Evolutionary conservation across 1,140 invertebrate species (phyloP).

Genomic region (Caenorhabditis briggsae): DNA sequence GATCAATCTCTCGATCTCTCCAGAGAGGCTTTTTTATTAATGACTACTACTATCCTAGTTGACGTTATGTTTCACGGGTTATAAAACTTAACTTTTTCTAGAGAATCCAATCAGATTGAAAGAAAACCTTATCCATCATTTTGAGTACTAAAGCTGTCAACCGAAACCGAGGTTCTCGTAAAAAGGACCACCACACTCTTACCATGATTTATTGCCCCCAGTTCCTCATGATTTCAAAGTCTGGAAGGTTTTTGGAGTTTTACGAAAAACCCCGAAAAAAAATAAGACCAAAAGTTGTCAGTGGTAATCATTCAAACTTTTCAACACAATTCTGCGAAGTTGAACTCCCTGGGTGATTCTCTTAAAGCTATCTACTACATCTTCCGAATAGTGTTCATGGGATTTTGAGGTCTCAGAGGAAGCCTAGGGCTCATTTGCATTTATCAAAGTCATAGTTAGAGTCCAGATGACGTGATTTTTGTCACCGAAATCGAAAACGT

Average conservation of each 20-base stretch:
- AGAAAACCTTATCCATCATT: too few species aligned
- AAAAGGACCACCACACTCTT: too few species aligned
- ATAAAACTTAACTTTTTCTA: not conserved
- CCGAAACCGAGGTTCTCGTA: too few species aligned
- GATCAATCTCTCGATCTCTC: constrained; percentile 34
- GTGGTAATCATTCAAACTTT: constrained; percentile 42
- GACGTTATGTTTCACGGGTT: not conserved
- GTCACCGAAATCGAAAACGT: too few species aligned
- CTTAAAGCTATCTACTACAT: not conserved
- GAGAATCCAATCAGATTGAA: constrained; percentile 16
- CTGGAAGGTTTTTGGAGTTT: not conserved
- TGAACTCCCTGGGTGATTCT: constrained; percentile 39
- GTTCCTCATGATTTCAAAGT: not conserved
- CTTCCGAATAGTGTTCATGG: not conserved
- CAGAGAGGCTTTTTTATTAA: constrained; percentile 39
- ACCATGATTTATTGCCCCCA: constrained; percentile 10
- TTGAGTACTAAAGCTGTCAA: too few species aligned
- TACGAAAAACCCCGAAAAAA: not conserved
- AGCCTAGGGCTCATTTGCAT: too few species aligned
- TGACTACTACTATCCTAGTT: constrained; percentile 19
- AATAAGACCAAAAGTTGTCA: not conserved
- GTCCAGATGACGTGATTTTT: not conserved
- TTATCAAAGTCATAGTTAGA: too few species aligned
- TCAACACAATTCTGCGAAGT: not conserved
- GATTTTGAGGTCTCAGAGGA: not conserved